Evolutionary conservation across 2,888 invertebrate species (phyloP).

Genomic region (Caenorhabditis doughertyi): DNA sequence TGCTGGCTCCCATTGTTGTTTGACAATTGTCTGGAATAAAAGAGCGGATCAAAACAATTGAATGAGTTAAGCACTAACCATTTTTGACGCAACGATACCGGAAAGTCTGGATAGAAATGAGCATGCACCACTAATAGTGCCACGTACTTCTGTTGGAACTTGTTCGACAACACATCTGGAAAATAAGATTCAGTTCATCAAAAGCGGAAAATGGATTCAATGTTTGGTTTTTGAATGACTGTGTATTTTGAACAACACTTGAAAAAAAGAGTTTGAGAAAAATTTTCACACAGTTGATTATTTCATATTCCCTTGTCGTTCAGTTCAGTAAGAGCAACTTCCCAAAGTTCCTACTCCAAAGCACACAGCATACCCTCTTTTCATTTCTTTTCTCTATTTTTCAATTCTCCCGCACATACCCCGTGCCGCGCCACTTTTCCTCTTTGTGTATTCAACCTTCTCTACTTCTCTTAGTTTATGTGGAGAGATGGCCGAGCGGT

Average conservation of each 20-base stretch:
- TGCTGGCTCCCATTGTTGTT: conserved; percentile 51
- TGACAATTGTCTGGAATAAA: conserved; percentile 46
- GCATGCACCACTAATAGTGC: conserved; percentile 61
- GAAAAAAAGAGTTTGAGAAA: no score
- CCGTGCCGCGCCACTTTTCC: neutral
- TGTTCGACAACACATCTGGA: conserved; percentile 63
- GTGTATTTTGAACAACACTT: no score
- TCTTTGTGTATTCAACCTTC: neutral
- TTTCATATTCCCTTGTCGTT: no score
- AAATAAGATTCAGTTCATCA: neutral
- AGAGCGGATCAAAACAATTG: neutral
- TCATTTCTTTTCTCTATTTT: neutral
- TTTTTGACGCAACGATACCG: conserved; percentile 57
- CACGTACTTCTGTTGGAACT: conserved; percentile 64
- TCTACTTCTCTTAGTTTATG: neutral
- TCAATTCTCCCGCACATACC: neutral
- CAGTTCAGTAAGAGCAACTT: no score
- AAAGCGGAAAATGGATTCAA: no score
- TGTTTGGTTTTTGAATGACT: no score
- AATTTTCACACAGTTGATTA: no score
- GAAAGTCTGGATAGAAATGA: conserved; percentile 56
- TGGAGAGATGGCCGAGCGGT: conserved; percentile 81
- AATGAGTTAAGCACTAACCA: conserved; percentile 24
- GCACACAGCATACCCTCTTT: no score
- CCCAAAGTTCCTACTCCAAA: neutral